Base-by-base conservation (phyloP, 1,140 invertebrate genomes). In the Nephotettix cincticeps region DNA sequence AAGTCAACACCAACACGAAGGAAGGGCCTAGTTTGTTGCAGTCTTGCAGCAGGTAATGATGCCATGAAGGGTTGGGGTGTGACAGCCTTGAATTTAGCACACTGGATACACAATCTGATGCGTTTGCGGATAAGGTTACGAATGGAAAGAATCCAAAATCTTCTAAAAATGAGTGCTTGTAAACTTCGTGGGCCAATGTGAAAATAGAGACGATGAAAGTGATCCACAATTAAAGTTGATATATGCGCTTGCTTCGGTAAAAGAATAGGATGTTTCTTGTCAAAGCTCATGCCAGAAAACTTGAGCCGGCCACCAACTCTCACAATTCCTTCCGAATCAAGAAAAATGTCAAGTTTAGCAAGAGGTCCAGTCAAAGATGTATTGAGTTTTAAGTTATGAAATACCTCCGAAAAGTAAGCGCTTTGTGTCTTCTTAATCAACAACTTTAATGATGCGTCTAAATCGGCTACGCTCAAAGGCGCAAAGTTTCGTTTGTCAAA, bases 321-420 rank as follows among this genome's bases (percentile, higher is more conserved):
- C 27, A 36, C 28, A 69, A 64, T 29, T 0, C n/a, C 25, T 21
- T 32, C 78, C 81, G 67, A 17, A 77, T 75, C 27, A 51, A 63
- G 36, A 32, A 70, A 68, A 43, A 19, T 3, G 0, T 14, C 1
- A 23, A 54, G 40, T n/a, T 73, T n/a, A n/a, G n/a, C n/a, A n/a
- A n/a, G n/a, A n/a, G n/a, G n/a, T n/a, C n/a, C n/a, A n/a, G n/a
- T n/a, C n/a, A n/a, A n/a, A n/a, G n/a, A n/a, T n/a, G n/a, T n/a
- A n/a, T n/a, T n/a, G n/a, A n/a, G n/a, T n/a, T n/a, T n/a, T n/a
- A n/a, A n/a, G n/a, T n/a, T n/a, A n/a, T n/a, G n/a, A n/a, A n/a
- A n/a, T n/a, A n/a, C n/a, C n/a, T n/a, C n/a, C n/a, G n/a, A n/a
- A n/a, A n/a, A n/a, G n/a, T n/a, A n/a, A n/a, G n/a, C n/a, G n/a